Evolutionary conservation across 2,113 vertebrate genomes (phyloP), one percentile per base, ranked within the genome.

Genomic region (Oxyura jamaicensis): DNA sequence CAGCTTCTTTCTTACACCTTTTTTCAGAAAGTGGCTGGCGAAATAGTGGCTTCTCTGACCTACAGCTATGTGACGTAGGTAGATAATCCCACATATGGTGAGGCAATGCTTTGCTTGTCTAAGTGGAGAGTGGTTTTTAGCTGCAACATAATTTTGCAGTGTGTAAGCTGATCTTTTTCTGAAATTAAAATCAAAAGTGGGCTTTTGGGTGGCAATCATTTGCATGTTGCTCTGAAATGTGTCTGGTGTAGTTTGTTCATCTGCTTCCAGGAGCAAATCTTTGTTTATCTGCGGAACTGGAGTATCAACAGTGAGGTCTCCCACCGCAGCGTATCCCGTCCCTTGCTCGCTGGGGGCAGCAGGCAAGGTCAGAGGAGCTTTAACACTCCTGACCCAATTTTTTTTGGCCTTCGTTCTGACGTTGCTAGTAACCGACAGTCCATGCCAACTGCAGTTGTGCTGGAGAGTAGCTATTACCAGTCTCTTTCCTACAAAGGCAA

Each of bases 171-270:
- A 95, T 92, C 35, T 86, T 92, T 90, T 80, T 84, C 86, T 94
- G 81, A 86, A 93, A 92, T 69, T 69, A 44, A 69, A 96, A 84
- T 94, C 48, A 89, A 71, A 93, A 90, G 73, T 60, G 46, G 72
- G 28, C 62, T 92, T 82, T 85, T n/a, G 67, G 93, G 83, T 84
- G 76, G 56, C 41, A 28, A 91, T 96, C 95, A 82, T 87, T 95
- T 93, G 78, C 63, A 52, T 46, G 4, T 75, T 58, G 55, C 83
- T 76, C 69, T 82, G 71, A 92, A 93, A 79, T 62, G 26, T 86
- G 31, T 78, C 83, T 88, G 13, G 9, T 95, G 93, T 79, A 84
- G 86, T 72, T 93, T 76, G 59, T 77, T 76, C 93, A 84, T 96
- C 88, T 93, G 53, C 74, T 86, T 73, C 74, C 71, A 94, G 83